Evolutionary conservation across 2,888 invertebrate species (phyloP).

Genomic region (Machimus rusticus): DNA sequence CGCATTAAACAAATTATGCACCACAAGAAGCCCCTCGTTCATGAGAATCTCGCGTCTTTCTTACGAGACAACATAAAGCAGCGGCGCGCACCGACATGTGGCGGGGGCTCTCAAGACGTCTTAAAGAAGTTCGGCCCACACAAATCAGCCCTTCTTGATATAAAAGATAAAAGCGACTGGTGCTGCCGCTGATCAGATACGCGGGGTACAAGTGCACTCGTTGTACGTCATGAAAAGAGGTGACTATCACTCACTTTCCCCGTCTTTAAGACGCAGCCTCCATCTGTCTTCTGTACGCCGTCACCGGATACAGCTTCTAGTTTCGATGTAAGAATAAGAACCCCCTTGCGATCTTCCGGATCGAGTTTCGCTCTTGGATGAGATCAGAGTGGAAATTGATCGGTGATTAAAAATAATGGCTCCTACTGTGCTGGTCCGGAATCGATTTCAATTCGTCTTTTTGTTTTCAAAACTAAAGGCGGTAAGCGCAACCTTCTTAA

Average conservation of each 20-base stretch:
- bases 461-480: background rate
- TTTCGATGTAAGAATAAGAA: background rate
- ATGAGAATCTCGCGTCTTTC: background rate
- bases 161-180: background rate
- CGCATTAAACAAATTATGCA: background rate
- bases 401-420: background rate
- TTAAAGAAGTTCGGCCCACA: background rate
- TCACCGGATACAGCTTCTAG: background rate
- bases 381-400: background rate
- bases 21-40: background rate
- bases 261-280: background rate
- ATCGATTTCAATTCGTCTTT: background rate
- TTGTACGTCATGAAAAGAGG: background rate
- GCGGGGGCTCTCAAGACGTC: background rate
- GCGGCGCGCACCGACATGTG: background rate
- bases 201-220: background rate
- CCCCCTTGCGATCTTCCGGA: background rate
- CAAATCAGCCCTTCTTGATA: background rate
- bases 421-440: background rate
- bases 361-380: background rate
- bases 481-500: background rate
- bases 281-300: background rate
- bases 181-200: background rate
- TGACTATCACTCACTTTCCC: background rate
- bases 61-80: background rate